Evolutionary conservation across 2,113 vertebrate genomes (phyloP).

Genomic region (Hippocampus comes): DNA sequence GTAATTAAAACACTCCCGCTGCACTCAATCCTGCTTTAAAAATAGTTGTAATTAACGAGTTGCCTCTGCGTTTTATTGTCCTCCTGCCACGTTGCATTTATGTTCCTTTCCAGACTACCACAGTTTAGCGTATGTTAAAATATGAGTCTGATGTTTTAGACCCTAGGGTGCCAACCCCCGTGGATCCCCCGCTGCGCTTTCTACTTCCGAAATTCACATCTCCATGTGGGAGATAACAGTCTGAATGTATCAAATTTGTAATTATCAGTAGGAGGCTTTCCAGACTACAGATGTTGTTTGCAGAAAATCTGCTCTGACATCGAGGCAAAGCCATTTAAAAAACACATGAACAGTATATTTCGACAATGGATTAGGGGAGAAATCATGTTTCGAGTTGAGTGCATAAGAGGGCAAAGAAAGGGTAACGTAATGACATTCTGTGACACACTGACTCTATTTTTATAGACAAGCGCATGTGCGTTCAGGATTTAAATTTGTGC

Average conservation of each 20-base stretch:
- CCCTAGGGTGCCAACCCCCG: slow-evolving; percentile 15
- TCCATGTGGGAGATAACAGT: slow-evolving; percentile 26
- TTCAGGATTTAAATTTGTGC: too few species aligned
- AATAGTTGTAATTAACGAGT: slow-evolving; percentile 32
- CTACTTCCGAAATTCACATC: slow-evolving; percentile 21
- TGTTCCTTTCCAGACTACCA: slow-evolving; percentile 4
- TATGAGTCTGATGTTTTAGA: slow-evolving; percentile 34
- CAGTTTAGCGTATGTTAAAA: slow-evolving; percentile 17
- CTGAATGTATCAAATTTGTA: slow-evolving; percentile 35
- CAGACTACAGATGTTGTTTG: slow-evolving; percentile 35
- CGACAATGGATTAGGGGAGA: background rate
- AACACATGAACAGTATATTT: background rate
- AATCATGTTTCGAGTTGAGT: slow-evolving; percentile 1
- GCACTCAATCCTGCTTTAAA: slow-evolving; percentile 29
- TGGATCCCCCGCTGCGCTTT: slow-evolving; percentile 27
- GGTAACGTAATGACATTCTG: background rate
- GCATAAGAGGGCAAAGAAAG: background rate
- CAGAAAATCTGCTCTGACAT: slow-evolving; percentile 38
- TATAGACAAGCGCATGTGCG: too few species aligned
- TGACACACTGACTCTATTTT: background rate
- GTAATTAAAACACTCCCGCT: slow-evolving; percentile 31
- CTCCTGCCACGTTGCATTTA: slow-evolving; percentile 14
- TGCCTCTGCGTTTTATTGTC: slow-evolving; percentile 22
- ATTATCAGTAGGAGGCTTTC: slow-evolving; percentile 42
- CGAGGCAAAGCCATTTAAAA: slow-evolving; percentile 21